These are phyloP conservation scores for Dynastes tityus DNA, from an alignment of 2,888 invertebrate genomes.

Conservation along the genomic window DNA sequence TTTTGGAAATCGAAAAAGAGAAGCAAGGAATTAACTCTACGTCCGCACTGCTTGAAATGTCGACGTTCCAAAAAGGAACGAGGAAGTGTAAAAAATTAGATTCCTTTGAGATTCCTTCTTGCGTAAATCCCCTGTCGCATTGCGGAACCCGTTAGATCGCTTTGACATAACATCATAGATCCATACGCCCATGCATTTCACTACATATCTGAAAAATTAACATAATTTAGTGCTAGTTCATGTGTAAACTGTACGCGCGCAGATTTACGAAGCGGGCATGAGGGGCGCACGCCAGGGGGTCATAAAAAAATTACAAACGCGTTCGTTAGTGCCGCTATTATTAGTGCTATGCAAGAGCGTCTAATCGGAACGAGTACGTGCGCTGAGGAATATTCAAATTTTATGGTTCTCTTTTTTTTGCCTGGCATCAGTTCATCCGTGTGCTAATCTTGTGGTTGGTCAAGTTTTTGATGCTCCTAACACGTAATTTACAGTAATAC, in stretches of 20 bases:
- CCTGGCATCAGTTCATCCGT: slow-evolving; percentile 8
- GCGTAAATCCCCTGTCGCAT: slow-evolving; percentile 16
- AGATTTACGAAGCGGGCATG: neutral
- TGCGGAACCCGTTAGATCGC: too few relatives aligned
- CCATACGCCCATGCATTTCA: too few relatives aligned
- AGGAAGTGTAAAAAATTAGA: slow-evolving; percentile 27
- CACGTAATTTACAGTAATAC: neutral
- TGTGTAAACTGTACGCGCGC: slow-evolving; percentile 7
- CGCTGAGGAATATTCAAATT: slow-evolving; percentile 6
- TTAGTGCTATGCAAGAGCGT: neutral
- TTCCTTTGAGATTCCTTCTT: slow-evolving; percentile 32
- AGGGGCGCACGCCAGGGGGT: neutral
- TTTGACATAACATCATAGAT: too few relatives aligned
- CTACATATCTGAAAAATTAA: too few relatives aligned
- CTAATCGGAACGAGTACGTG: neutral
- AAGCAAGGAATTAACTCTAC: neutral
- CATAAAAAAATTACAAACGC: slow-evolving; percentile 1
- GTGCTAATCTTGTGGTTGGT: slow-evolving; percentile 33
- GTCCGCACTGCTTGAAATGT: neutral
- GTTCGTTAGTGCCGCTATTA: slow-evolving; percentile 24
- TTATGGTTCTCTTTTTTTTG: too few relatives aligned
- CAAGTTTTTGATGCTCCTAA: slow-evolving; percentile 12
- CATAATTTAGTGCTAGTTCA: neutral
- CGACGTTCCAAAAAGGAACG: neutral
- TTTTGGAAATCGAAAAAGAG: neutral